Base-by-base conservation (phyloP, 2,797 vertebrate species). In the Phoxinus dragarum region DNA sequence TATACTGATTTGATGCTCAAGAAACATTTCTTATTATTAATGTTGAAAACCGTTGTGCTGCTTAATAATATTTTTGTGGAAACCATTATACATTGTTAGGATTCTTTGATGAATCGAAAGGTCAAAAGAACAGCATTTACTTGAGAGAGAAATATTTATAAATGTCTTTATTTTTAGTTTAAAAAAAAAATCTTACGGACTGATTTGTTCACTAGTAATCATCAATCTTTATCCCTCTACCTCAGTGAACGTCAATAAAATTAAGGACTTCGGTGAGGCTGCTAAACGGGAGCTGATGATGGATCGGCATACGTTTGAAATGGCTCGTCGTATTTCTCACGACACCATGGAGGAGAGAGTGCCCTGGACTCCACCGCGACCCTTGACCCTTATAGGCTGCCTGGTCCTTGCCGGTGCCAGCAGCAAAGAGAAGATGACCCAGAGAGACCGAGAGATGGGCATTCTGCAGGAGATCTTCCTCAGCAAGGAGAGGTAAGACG, bases 391-490 rank as follows among this genome's bases (percentile, higher is more conserved):
- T 1, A 76, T 93, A 0, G 95, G 96, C 6, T 88, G 92, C 64
- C 93, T 99, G 31, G 96, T 97, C 21, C 90, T 69, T 3, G 64
- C 94, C 0, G 98, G 98, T 27, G 94, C 95, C 81, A 96, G 95
- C 92, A 99, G 97, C 93, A 97, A 94, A 5, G 97, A 99, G 85
- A 97, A 95, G 8, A 94, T 96, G 31, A 95, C 96, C 12, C 98
- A 99, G 90, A 96, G 97, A 8, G 97, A 98, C 82, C 88, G 97
- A 0, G 98, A 98, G 92, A 99, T 98, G 91, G 97, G 98, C 27
- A 98, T 99, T 85, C 94, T 99, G 66, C 98, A 99, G 93, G 98
- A 99, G 92, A 96, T 98, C 89, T 98, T 98, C 91, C 95, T 98
- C 73, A 97, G 94, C 88, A 98, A 98, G 89, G 97, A 98, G 81